Percentiles rank a stretch among this genome's conserved stretches.
Evolutionary conservation across 2,113 vertebrate species (phyloP).

Genomic region (Scortum barcoo): DNA sequence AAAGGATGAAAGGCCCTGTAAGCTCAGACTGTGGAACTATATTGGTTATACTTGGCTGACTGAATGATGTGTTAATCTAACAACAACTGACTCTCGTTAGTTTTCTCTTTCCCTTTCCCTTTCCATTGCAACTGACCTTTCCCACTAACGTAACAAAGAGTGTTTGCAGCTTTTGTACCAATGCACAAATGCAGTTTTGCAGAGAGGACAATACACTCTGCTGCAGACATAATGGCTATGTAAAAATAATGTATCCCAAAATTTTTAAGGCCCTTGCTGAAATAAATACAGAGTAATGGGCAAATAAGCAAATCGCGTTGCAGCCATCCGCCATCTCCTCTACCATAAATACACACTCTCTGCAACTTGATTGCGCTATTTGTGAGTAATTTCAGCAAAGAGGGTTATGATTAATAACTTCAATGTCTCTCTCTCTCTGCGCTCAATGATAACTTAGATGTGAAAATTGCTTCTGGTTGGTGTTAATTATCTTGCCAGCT

Average conservation of each 20-base stretch:
- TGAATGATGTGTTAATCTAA: neutral
- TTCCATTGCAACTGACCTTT: neutral
- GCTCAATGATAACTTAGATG: constrained; percentile 80
- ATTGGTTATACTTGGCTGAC: neutral
- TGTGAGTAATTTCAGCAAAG: constrained; percentile 78
- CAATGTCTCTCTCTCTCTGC: constrained; percentile 72
- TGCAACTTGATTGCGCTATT: constrained; percentile 73
- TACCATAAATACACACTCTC: constrained; percentile 60
- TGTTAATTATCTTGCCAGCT: constrained; percentile 85
- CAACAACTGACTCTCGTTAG: neutral
- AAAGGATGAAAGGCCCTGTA: neutral
- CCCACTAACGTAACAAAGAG: neutral
- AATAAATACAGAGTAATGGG: constrained; percentile 64
- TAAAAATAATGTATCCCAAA: constrained; percentile 43
- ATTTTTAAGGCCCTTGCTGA: constrained; percentile 38
- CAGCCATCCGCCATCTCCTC: constrained; percentile 47
- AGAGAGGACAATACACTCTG: constrained; percentile 16
- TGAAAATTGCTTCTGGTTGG: constrained; percentile 83
- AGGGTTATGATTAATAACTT: constrained; percentile 82
- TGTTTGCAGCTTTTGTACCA: constrained; percentile 21
- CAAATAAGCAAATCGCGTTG: constrained; percentile 49
- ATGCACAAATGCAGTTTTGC: constrained; percentile 33
- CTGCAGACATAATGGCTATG: constrained; percentile 34
- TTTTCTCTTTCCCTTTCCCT: neutral
- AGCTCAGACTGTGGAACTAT: neutral